Conservation (phyloP, 2,113 vertebrate species). For the Festucalex cinctus region DNA sequence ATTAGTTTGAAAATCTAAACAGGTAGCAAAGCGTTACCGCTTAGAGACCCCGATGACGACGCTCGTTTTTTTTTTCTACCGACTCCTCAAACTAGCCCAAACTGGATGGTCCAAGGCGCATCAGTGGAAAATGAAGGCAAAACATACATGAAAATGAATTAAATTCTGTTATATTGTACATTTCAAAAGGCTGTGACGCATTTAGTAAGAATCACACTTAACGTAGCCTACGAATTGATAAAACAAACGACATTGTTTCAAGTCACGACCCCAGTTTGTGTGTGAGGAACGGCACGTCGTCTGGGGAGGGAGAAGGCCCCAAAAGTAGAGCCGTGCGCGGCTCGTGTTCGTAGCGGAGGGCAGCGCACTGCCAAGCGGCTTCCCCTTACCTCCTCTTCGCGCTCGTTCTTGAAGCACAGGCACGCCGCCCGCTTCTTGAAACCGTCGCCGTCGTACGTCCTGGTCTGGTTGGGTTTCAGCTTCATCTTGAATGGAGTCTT, state of each 20-base stretch:
- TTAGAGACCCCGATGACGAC: conserved; percentile 10
- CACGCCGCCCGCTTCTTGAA: conserved; percentile 96
- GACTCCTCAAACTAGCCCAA: conserved; percentile 67
- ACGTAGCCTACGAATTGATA: background rate
- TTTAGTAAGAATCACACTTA: background rate
- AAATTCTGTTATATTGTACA: background rate
- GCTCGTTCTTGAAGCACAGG: conserved; percentile 93
- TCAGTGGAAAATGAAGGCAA: conserved; percentile 15
- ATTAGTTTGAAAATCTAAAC: conserved; percentile 37
- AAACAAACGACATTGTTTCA: background rate
- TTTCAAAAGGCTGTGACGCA: background rate
- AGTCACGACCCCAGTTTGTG: background rate
- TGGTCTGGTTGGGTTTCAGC: conserved; percentile 96
- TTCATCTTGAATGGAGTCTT: conserved; percentile 78
- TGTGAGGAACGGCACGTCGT: background rate
- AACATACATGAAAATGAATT: conserved; percentile 4
- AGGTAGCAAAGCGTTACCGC: background rate
- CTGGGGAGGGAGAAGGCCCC: background rate
- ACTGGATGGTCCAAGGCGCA: conserved; percentile 66
- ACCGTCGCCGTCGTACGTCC: conserved; percentile 94
- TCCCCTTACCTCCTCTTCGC: conserved; percentile 87
- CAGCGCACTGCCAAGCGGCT: background rate
- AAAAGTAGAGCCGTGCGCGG: conserved; percentile 4
- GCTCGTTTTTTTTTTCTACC: conserved; percentile 13
- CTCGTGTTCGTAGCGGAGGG: background rate